Evolutionary conservation across 2,888 invertebrate species (phyloP), one percentile per base, ranked within the genome.

Genomic region (Cataglyphis altisquamis): DNA sequence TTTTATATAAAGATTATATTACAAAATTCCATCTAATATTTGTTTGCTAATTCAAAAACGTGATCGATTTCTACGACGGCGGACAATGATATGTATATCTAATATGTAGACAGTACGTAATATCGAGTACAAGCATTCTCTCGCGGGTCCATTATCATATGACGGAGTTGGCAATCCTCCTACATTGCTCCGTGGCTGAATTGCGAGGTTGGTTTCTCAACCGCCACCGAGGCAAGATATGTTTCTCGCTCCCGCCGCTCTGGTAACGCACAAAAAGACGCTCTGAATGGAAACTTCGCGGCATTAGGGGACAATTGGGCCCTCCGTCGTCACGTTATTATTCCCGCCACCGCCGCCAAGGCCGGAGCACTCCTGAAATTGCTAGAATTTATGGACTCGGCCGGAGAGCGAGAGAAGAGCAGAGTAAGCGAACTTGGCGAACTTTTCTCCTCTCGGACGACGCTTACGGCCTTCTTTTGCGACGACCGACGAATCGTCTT

Each of bases 231-330:
- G 77, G 86, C 90, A 84, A 89, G 90, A 92, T 90, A 91, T 87
- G 92, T 91, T 92, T 92, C 89, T 90, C 90, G 91, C 90, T 87
- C 87, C 88, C 91, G 89, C 90, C 86, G 89, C 84, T 87, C 89
- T 85, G 89, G 90, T 89, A 89, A 91, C 90, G 92, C 88, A 92
- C 91, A 92, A 92, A 92, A 92, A 91, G 91, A 91, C 90, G 88
- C 86, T 90, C 90, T 91, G 91, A 92, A 92, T 92, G 88, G 91
- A 91, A 92, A 91, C 90, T 92, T 92, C 90, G 89, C 89, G 91
- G 92, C 92, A 92, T 91, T 92, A 92, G 91, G 91, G 92, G 92
- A 92, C 92, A 92, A 92, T 92, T 91, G 92, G 90, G 92, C 90
- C 87, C 88, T 91, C 91, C 91, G 91, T 91, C 91, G 91, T 91